Evolutionary conservation across 2,888 invertebrate species (phyloP).

Genomic region (Synanthedon vespiformis): DNA sequence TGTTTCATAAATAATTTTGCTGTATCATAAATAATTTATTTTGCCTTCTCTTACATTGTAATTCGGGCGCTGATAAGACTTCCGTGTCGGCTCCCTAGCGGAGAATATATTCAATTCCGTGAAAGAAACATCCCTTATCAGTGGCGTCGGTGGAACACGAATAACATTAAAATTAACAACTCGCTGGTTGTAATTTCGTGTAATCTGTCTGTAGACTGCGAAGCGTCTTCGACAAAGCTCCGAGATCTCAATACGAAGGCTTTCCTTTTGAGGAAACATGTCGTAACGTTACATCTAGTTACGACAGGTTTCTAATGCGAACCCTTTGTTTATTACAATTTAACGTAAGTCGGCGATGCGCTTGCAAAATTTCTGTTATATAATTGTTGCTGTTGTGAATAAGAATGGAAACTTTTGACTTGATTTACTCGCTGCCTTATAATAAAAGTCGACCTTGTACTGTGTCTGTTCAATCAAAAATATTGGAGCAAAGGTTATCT

Average conservation of each 20-base stretch:
- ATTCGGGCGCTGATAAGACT: slow-evolving; percentile 32
- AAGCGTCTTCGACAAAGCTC: background rate
- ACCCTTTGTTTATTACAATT: slow-evolving; percentile 10
- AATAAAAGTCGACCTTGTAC: slow-evolving; percentile 43
- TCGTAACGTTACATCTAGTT: background rate
- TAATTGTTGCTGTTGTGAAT: slow-evolving; percentile 38
- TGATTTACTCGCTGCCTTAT: slow-evolving; percentile 34
- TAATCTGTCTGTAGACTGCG: background rate
- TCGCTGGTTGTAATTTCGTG: background rate
- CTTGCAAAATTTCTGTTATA: slow-evolving; percentile 31
- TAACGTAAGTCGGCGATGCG: slow-evolving; percentile 16
- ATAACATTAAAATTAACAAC: slow-evolving; percentile 21
- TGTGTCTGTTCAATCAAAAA: slow-evolving; percentile 50
- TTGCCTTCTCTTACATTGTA: slow-evolving; percentile 30
- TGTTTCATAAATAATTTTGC: slow-evolving; percentile 7
- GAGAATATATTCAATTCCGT: slow-evolving; percentile 26
- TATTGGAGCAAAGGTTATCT: slow-evolving; percentile 58
- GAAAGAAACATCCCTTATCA: slow-evolving; percentile 32
- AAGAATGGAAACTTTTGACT: slow-evolving; percentile 20
- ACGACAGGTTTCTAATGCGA: slow-evolving; percentile 5
- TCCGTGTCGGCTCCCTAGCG: slow-evolving; percentile 16
- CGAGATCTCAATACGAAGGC: background rate
- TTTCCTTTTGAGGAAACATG: background rate
- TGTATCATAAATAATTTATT: slow-evolving; percentile 37
- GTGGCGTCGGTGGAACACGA: slow-evolving; percentile 10